Evolutionary conservation across 2,113 vertebrate genomes (phyloP), one percentile per base, ranked within the genome.

Genomic region (Tautogolabrus adspersus): DNA sequence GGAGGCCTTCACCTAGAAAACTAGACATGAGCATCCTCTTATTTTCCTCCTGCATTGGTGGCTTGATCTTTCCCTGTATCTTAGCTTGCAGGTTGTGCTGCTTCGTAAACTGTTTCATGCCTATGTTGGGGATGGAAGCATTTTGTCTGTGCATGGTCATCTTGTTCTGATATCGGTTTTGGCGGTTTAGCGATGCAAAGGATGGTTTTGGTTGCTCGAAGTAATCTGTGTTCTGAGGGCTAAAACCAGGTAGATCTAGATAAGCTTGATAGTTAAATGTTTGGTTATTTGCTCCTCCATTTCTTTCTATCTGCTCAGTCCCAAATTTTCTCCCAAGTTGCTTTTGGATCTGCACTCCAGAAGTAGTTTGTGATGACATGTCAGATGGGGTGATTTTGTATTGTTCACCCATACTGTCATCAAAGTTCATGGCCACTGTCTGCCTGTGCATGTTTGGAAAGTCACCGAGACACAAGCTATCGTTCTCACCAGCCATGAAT

Each of bases 31-130:
- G 65, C 77, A 80, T 62, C 49, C 74, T 85, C 46, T 8, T 87
- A 37, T 87, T 92, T 54, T 91, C 86, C 64, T 83, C 84, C 52
- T 90, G 89, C 58, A 88, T 51, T 21, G 90, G 76, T 26, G 77
- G 44, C 58, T 73, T 92, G 61, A 77, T 49, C 21, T 75, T 88
- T 65, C 67, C 81, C 46, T 89, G 88, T 1, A 79, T 72, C 47
- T 85, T 90, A 49, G 72, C 77, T 65, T 80, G 79, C 30, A 87
- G 85, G 21, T 61, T 30, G 8, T 80, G 72, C 72, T 84, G 76
- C n/a, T 83, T 75, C 30, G 47, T 56, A 70, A 71, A 88, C 62
- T 91, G 89, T 67, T 79, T 87, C 16, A 84, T 49, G 54, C 40
- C 75, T 16, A 26, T 2, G 40, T 71, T 83, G 3, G 68, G 67